Conservation (phyloP, 92 coral and sea anemone genomes). For the Porites cylindrica region DNA sequence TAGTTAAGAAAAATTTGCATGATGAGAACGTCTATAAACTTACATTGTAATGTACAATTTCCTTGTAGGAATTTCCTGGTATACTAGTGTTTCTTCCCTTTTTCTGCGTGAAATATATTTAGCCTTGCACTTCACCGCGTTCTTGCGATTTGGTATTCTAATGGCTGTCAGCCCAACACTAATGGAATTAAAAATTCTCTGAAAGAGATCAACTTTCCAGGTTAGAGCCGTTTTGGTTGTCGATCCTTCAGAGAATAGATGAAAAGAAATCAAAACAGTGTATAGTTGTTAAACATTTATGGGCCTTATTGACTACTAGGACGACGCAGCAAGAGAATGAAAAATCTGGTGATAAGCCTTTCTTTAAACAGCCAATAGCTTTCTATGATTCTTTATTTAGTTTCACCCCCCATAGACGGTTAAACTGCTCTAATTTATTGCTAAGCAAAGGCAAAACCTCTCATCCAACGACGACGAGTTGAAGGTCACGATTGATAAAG, state of each 20-base stretch:
- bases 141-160: neutral
- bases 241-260: slow-evolving; percentile 19
- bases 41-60: slow-evolving; percentile 6
- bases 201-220: neutral
- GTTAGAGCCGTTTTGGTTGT: slow-evolving; percentile 39
- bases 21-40: neutral
- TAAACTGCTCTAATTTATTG: slow-evolving; percentile 9
- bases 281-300: slow-evolving; percentile 48
- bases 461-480: neutral
- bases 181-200: slow-evolving; percentile 8
- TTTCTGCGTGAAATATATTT: neutral
- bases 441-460: neutral
- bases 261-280: slow-evolving; percentile 44
- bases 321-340: slow-evolving; percentile 7
- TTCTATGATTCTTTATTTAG: slow-evolving; percentile 17
- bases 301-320: slow-evolving; percentile 25
- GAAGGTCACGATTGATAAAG: neutral
- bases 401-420: slow-evolving; percentile 36
- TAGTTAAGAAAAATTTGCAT: neutral
- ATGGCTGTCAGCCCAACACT: slow-evolving; percentile 2
- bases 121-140: neutral
- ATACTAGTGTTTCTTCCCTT: neutral
- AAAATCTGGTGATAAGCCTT: slow-evolving; percentile 34
- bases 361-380: slow-evolving; percentile 43
- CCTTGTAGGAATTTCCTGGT: neutral